Evolutionary conservation across 2,888 invertebrate genomes (phyloP).

Genomic region (Ophion obscuratus): DNA sequence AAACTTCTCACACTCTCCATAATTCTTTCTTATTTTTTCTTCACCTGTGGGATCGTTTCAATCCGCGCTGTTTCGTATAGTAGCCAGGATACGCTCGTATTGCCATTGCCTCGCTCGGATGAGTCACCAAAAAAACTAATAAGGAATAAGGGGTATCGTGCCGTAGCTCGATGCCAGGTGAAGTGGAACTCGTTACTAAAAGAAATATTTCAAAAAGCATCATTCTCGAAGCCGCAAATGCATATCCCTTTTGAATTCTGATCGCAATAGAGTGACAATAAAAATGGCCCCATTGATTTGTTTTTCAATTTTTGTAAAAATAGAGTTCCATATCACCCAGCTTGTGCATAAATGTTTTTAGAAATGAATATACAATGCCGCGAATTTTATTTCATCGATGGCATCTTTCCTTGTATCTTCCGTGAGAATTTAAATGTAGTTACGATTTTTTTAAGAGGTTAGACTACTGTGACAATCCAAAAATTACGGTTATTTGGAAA

Average conservation of each 20-base stretch:
- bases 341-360: slow-evolving; percentile 69
- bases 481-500: no score
- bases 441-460: no score
- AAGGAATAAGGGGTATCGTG: slow-evolving; percentile 30
- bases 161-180: slow-evolving; percentile 31
- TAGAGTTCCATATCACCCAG: slow-evolving; percentile 63
- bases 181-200: slow-evolving; percentile 46
- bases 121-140: slow-evolving; percentile 39
- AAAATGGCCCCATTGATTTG: slow-evolving; percentile 7
- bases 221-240: not conserved
- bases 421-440: not conserved
- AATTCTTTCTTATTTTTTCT: slow-evolving; percentile 54
- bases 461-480: no score
- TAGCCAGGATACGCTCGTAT: slow-evolving; percentile 43
- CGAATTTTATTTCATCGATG: slow-evolving; percentile 14
- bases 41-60: slow-evolving; percentile 54
- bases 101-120: slow-evolving; percentile 27
- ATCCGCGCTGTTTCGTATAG: slow-evolving; percentile 42
- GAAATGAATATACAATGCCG: slow-evolving; percentile 8
- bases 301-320: not conserved
- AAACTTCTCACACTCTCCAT: slow-evolving; percentile 40
- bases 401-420: slow-evolving; percentile 4
- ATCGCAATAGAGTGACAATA: slow-evolving; percentile 6
- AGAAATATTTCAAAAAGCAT: not conserved
- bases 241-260: not conserved